These are phyloP conservation scores for Catotricha subobsoleta DNA, from an alignment of 2,888 invertebrate genomes.

Conservation along the genomic window DNA sequence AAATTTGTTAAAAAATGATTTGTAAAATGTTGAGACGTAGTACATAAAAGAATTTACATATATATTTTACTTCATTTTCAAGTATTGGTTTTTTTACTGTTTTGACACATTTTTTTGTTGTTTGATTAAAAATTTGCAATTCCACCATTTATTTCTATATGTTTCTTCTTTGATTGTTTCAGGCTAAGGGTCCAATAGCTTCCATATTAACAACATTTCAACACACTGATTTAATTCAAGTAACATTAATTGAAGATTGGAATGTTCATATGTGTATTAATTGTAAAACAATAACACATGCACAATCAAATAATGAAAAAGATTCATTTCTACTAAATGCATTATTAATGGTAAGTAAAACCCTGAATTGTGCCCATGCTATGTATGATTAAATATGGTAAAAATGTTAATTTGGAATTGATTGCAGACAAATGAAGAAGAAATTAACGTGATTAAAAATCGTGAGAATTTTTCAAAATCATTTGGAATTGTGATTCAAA, in stretches of 20 bases:
- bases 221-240: conserved; percentile 18
- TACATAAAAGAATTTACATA: too few relatives aligned
- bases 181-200: conserved; percentile 1
- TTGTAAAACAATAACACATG: conserved; percentile 23
- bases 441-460: conserved; percentile 39
- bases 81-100: too few relatives aligned
- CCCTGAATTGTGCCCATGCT: too few relatives aligned
- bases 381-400: too few relatives aligned
- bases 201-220: not conserved
- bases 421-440: conserved; percentile 39
- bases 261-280: conserved; percentile 24
- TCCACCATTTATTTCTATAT: too few relatives aligned
- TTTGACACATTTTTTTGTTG: not conserved
- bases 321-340: conserved; percentile 4
- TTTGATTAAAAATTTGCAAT: conserved; percentile 7
- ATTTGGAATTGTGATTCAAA: conserved; percentile 49
- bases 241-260: conserved; percentile 19
- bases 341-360: conserved; percentile 1
- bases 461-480: conserved; percentile 50
- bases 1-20: too few relatives aligned
- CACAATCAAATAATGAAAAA: conserved; percentile 8
- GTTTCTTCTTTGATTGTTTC: not conserved
- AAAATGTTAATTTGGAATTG: conserved; percentile 8
- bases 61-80: too few relatives aligned
- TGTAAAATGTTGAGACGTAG: too few relatives aligned